A percentile compares a stretch with the other conserved stretches of the same genome.
Evolutionary conservation across 2,113 vertebrate species (phyloP).

Genomic region (Colistium nudipinnis): DNA sequence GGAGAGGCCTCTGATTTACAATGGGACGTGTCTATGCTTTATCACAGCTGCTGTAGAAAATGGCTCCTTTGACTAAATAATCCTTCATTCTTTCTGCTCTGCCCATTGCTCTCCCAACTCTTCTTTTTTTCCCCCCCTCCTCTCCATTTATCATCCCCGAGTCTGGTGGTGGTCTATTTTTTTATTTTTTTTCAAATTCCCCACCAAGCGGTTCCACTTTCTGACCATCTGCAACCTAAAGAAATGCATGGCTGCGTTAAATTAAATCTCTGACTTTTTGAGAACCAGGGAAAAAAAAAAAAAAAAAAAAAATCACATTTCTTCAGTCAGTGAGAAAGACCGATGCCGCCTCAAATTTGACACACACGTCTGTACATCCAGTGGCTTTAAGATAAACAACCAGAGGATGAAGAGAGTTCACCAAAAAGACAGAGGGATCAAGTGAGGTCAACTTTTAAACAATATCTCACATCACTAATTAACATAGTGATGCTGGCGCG

Average conservation of each 20-base stretch:
- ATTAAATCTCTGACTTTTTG: slow-evolving; percentile 2
- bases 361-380: slow-evolving; percentile 11
- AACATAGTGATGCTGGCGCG: slow-evolving; percentile 14
- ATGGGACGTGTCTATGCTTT: slow-evolving; percentile 42
- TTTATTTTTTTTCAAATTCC: slow-evolving; percentile 25
- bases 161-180: slow-evolving; percentile 39
- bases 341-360: slow-evolving; percentile 7
- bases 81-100: slow-evolving; percentile 57
- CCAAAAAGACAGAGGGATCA: slow-evolving; percentile 1
- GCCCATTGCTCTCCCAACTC: slow-evolving; percentile 35
- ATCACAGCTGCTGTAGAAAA: slow-evolving; percentile 62
- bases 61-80: slow-evolving; percentile 43
- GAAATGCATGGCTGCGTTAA: slow-evolving; percentile 13
- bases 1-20: slow-evolving; percentile 69
- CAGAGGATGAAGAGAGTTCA: slow-evolving; percentile 18
- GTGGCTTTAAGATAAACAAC: not conserved
- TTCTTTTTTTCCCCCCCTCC: slow-evolving; percentile 8
- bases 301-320: not conserved
- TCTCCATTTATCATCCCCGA: slow-evolving; percentile 26
- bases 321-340: slow-evolving; percentile 1
- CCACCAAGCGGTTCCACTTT: too few relatives aligned
- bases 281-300: slow-evolving; percentile 11
- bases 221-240: slow-evolving; percentile 12
- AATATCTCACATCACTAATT: slow-evolving; percentile 14
- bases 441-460: slow-evolving; percentile 1